Base-by-base conservation (phyloP, 2,888 invertebrate species). In the Adela reaumurella region DNA sequence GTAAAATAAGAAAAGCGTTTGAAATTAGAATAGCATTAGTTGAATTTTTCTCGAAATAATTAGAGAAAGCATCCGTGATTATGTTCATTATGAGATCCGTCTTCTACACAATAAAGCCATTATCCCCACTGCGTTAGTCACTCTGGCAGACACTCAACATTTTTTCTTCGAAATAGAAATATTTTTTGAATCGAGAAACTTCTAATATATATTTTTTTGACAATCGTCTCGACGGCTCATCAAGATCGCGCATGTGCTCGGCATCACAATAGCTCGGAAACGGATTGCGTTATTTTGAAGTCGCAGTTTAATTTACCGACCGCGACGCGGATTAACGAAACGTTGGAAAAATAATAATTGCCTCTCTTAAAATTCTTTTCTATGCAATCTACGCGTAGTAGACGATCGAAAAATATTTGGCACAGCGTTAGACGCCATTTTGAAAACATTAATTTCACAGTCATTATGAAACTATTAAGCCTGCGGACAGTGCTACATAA, bases 111-210 rank as follows among this genome's bases (percentile, higher is more conserved):
- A 35, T 35, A 35, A 35, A 35, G 35, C 35, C 35, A 35, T 35
- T 35, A 35, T 35, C 35, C n/a, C 59, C 59, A 60, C 59, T 61
- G 67, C 67, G 74, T 76, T 73, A 72, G 74, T 74, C 70, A 74
- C 68, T 68, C 61, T 77, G 77, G 77, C 77, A 73, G 54, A 57
- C 68, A 66, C 60, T 73, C 76, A 74, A 35, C 8, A 14, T 14
- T 35, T 35, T 35, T 35, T 35, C 35, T 8, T 35, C 14, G 35
- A 35, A 73, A 63, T 57, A 59, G 57, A 62, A 56, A 58, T 63
- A 35, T 35, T 35, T 35, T n/a, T 35, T 14, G 35, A 8, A 35
- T 8, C 35, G n/a, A 14, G 35, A 11, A 35, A 14, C 35, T 14
- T 35, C 35, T 14, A 35, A 35, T 8, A 35, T 54, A 64, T 64